phyloP scores from a whole-genome alignment of 2,888 invertebrate genomes.

The Cheilosia vernalis region DNA sequence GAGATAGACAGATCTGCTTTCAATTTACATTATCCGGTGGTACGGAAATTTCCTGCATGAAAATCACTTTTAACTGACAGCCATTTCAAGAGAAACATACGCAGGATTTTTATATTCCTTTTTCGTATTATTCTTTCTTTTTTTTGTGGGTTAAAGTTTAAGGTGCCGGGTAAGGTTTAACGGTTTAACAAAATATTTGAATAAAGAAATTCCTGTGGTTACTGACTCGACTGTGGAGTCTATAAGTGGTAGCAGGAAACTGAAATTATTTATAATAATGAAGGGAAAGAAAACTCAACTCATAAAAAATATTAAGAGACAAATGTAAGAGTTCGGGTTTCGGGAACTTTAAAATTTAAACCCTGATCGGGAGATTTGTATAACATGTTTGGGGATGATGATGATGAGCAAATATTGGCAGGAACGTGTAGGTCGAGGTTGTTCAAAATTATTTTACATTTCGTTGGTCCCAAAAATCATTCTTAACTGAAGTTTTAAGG shows the following conservation, averaged over 20 bases:
- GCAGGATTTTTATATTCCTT: not conserved
- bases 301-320: too few relatives aligned
- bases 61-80: slow-evolving; percentile 55
- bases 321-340: too few relatives aligned
- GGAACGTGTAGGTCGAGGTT: too few relatives aligned
- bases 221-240: not conserved
- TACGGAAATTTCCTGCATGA: slow-evolving; percentile 54
- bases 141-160: not conserved
- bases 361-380: too few relatives aligned
- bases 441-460: too few relatives aligned
- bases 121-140: not conserved
- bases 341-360: too few relatives aligned
- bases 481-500: too few relatives aligned
- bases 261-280: too few relatives aligned
- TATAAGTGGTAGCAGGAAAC: not conserved
- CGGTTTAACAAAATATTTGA: not conserved
- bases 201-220: not conserved
- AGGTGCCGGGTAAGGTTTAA: not conserved
- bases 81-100: slow-evolving; percentile 16
- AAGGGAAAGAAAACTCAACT: too few relatives aligned
- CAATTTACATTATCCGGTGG: slow-evolving; percentile 17
- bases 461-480: too few relatives aligned
- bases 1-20: slow-evolving; percentile 5
- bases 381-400: too few relatives aligned
- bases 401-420: too few relatives aligned